Conservation (phyloP, 2,888 invertebrate species). For the Nysson spinosus region DNA sequence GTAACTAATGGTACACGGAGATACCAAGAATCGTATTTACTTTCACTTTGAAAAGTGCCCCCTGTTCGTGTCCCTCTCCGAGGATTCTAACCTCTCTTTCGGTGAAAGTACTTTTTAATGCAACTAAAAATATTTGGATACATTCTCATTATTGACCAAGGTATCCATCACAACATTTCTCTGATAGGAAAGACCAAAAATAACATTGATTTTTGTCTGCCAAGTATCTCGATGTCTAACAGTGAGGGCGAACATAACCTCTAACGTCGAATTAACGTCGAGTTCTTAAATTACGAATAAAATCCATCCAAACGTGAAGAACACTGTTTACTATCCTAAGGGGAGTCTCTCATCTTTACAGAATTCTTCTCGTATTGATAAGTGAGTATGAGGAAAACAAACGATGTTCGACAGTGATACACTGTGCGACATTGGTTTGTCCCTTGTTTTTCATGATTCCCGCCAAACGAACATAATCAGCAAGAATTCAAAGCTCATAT, state of each 20-base stretch:
- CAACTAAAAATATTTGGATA: too few species aligned
- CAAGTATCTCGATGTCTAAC: constrained; percentile 11
- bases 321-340: too few species aligned
- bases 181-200: constrained; percentile 11
- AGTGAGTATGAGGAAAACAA: background rate
- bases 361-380: too few species aligned
- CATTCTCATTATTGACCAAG: too few species aligned
- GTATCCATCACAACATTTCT: too few species aligned
- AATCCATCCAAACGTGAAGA: background rate
- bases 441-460: constrained; percentile 2
- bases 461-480: too few species aligned
- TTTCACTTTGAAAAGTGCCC: constrained; percentile 45
- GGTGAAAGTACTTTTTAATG: constrained; percentile 2
- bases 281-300: background rate
- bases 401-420: background rate
- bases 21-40: constrained; percentile 40
- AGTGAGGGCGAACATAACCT: constrained; percentile 47
- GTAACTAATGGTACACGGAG: constrained; percentile 22
- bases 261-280: background rate
- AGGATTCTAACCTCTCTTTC: constrained; percentile 40
- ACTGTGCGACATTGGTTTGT: background rate
- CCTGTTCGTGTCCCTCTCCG: constrained; percentile 11
- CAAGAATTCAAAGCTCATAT: too few species aligned
- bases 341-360: too few species aligned
- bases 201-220: constrained; percentile 4